These are phyloP conservation scores for Laothoe populi DNA, from an alignment of 2,888 invertebrate genomes.

Conservation along the genomic window DNA sequence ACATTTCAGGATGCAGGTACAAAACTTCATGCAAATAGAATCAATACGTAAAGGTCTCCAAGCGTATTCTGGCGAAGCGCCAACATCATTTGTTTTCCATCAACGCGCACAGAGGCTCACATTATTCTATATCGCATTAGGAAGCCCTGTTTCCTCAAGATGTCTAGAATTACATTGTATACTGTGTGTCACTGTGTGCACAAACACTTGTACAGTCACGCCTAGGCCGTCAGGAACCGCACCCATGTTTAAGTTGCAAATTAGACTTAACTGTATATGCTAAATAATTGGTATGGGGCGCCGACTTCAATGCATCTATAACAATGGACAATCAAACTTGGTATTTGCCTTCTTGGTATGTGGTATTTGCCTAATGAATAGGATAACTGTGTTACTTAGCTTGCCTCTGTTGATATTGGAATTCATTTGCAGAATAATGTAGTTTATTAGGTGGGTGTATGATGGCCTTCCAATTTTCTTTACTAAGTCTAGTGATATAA, in stretches of 20 bases:
- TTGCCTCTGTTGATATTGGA: not conserved
- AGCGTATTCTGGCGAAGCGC: conserved; percentile 51
- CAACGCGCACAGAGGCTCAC: conserved; percentile 43
- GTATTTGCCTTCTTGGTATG: conserved; percentile 12
- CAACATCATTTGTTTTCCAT: conserved; percentile 56
- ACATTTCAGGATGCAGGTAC: conserved; percentile 31
- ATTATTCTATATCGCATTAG: conserved; percentile 33
- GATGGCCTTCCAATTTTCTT: not conserved
- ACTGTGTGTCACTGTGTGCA: conserved; percentile 28
- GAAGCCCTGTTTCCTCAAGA: conserved; percentile 15
- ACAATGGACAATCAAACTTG: conserved; percentile 20
- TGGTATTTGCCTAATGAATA: conserved; percentile 17
- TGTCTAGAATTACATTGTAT: not conserved
- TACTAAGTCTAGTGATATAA: not conserved
- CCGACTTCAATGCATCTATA: conserved; percentile 9
- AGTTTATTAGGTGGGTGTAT: not conserved
- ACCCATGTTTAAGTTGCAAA: conserved; percentile 39
- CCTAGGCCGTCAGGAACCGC: conserved; percentile 36
- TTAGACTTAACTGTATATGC: conserved; percentile 31
- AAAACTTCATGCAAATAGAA: conserved; percentile 49
- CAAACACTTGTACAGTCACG: conserved; percentile 34
- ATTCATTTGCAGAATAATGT: not conserved
- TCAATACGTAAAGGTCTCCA: conserved; percentile 51
- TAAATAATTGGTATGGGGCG: conserved; percentile 33
- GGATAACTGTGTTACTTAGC: conserved; percentile 2